phyloP scores from a whole-genome alignment of 2,113 vertebrate genomes.

The Eclectus roratus region DNA sequence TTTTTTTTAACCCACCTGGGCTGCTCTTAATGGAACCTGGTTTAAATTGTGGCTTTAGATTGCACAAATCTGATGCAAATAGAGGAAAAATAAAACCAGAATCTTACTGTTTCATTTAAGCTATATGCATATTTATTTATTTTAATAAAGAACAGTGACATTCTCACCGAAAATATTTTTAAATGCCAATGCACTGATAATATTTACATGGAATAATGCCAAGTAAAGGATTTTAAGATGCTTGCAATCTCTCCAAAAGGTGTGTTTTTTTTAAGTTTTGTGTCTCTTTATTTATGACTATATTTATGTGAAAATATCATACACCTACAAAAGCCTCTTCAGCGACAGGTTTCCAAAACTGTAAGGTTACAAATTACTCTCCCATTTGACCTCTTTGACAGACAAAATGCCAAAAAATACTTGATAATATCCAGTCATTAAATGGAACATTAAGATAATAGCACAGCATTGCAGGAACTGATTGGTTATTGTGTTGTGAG shows the following conservation, averaged over 20 bases:
- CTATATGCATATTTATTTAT: neutral
- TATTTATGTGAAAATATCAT: neutral
- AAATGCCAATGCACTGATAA: neutral
- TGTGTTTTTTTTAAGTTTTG: neutral
- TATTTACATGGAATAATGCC: neutral
- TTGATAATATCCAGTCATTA: neutral
- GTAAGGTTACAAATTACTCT: neutral
- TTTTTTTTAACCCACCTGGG: neutral
- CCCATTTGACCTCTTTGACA: neutral
- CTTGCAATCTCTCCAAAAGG: neutral
- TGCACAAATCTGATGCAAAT: neutral
- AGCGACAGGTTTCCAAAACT: neutral
- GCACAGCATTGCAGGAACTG: neutral
- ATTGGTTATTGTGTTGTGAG: slow-evolving; percentile 11
- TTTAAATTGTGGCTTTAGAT: neutral
- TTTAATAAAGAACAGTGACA: neutral
- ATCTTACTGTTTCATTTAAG: neutral
- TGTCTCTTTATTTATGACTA: neutral
- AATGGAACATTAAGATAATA: slow-evolving; percentile 32
- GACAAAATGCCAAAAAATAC: neutral
- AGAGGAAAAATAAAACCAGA: neutral
- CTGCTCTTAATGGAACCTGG: neutral
- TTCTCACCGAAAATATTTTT: neutral
- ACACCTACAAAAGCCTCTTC: neutral
- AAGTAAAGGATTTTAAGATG: neutral